These are phyloP conservation scores for Margarornis squamiger DNA, from an alignment of 2,797 vertebrate genomes.

Conservation along the genomic window DNA sequence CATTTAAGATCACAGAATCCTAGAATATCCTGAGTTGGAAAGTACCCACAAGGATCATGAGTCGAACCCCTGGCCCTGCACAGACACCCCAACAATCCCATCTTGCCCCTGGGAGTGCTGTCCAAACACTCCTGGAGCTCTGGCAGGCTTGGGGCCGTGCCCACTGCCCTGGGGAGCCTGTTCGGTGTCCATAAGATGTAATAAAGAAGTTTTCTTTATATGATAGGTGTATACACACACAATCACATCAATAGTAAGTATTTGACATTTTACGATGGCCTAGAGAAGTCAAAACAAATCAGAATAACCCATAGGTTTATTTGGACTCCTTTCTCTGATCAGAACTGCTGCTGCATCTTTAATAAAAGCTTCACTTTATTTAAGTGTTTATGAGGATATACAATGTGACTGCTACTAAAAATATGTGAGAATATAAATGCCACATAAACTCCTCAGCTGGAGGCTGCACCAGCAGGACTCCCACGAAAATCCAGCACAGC, in stretches of 20 bases:
- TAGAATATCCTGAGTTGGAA: not conserved
- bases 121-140: not conserved
- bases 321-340: not conserved
- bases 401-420: not conserved
- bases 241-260: not conserved
- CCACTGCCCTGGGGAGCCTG: not conserved
- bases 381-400: not conserved
- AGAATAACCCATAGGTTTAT: not conserved
- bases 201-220: not conserved
- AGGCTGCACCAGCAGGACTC: not conserved
- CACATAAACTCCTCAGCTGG: not conserved
- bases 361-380: not conserved
- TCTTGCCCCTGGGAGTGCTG: accelerated
- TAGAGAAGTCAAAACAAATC: not conserved
- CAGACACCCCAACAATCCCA: not conserved
- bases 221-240: not conserved
- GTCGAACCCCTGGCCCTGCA: accelerated
- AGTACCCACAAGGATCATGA: not conserved
- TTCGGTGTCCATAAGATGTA: not conserved
- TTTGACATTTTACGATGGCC: not conserved
- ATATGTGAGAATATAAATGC: not conserved
- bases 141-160: not conserved
- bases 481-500: not conserved
- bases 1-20: not conserved
- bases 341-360: not conserved